Evolutionary conservation across 2,113 vertebrate genomes (phyloP).

Genomic region (Nibea coibor): DNA sequence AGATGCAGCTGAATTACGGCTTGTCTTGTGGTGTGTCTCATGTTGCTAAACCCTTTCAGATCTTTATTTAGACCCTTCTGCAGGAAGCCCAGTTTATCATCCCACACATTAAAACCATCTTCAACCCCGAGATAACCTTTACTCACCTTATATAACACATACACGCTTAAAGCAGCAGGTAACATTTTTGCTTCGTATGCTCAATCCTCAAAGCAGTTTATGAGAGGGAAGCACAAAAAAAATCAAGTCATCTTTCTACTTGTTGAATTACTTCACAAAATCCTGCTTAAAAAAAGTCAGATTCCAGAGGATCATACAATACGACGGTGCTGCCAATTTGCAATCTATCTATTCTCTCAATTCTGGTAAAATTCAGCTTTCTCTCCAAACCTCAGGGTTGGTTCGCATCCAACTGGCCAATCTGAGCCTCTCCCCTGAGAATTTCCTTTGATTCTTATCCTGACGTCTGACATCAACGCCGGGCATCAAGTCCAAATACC

Average conservation of each 20-base stretch:
- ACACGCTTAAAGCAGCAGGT: slow-evolving; percentile 4
- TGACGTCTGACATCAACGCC: slow-evolving; percentile 54
- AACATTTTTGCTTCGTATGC: slow-evolving; percentile 6
- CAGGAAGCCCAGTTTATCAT: neutral
- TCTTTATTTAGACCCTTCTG: slow-evolving; percentile 21
- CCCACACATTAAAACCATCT: slow-evolving; percentile 13
- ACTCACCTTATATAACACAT: slow-evolving; percentile 13
- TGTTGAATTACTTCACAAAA: neutral
- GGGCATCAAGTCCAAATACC: slow-evolving; percentile 57
- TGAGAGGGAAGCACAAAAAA: slow-evolving; percentile 20
- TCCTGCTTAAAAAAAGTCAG: neutral
- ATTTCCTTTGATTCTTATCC: slow-evolving; percentile 71
- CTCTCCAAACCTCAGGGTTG: slow-evolving; percentile 31
- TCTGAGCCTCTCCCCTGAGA: slow-evolving; percentile 49
- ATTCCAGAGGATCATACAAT: neutral
- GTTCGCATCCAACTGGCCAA: slow-evolving; percentile 45
- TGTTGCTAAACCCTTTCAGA: slow-evolving; percentile 15
- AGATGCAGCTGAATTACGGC: slow-evolving; percentile 16
- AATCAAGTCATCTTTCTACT: slow-evolving; percentile 12
- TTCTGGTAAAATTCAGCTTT: slow-evolving; percentile 34
- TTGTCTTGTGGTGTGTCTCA: neutral
- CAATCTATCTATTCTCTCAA: neutral
- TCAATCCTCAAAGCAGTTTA: neutral
- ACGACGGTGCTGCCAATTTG: slow-evolving; percentile 8
- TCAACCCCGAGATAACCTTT: slow-evolving; percentile 13